Evolutionary conservation across 1,140 invertebrate species (phyloP), one percentile per base, ranked within the genome.

Genomic region (Drosophila neocordata): DNA sequence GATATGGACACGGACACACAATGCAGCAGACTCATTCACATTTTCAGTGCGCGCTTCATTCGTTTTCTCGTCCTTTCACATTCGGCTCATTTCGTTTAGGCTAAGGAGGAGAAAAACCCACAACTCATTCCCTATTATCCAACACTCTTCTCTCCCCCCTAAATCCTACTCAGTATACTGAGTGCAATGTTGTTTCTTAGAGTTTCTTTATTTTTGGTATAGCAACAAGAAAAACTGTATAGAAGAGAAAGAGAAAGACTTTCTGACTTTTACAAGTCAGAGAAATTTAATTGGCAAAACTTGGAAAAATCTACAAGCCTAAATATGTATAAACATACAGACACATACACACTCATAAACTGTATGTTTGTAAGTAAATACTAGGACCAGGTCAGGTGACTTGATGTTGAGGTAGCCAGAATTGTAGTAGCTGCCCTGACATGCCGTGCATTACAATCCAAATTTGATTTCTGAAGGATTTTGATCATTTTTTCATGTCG

Each of bases 401-500:
- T 57, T 52, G 52, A 65, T 65, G 62, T 69, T 67, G 65, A 57
- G 41, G 41, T 44, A 79, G 61, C 61, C 44, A 38, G 53, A 58
- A 51, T 55, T 68, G 59, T 18, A 20, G 38, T 34, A 59, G 44
- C 34, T 71, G 55, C 60, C 72, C 67, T 75, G 62, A 67, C 77
- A 81, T 82, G 82, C 67, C 83, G 72, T 73, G 72, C 84, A 77
- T 75, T 69, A 69, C 79, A 79, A 88, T 88, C 79, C 75, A 58
- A 77, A 78, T 88, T 88, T 83, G 83, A 88, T 88, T 88, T 88
- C 68, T 70, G 83, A 88, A 88, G 83, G 83, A 83, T 88, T 88
- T 88, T 72, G 72, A 88, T 88, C 79, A 88, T 82, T 87, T 71
- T 80, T 74, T 44, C 64, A 79, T 69, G 80, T 79, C 77, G 51